These are phyloP conservation scores for Nylanderia fulva DNA, from an alignment of 1,140 invertebrate genomes.

Conservation along the genomic window DNA sequence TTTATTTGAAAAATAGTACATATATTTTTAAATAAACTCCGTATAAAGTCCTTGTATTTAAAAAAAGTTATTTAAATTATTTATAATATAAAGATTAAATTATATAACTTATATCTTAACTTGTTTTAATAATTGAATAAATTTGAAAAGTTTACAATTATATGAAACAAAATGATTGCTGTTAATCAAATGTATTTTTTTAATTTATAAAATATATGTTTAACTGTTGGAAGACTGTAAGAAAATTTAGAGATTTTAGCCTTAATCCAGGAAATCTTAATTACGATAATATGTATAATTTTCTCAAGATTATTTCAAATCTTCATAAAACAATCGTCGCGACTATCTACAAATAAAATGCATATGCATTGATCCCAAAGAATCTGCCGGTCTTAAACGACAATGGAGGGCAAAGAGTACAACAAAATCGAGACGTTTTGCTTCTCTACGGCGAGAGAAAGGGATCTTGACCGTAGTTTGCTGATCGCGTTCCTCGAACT, in stretches of 20 bases:
- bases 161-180: neutral
- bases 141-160: too few species aligned
- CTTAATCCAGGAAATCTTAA: slow-evolving; percentile 10
- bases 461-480: slow-evolving; percentile 50
- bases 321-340: neutral
- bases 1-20: too few species aligned
- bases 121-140: too few species aligned
- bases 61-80: too few species aligned
- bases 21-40: too few species aligned
- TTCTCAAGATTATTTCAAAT: neutral
- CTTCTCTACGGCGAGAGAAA: slow-evolving; percentile 48
- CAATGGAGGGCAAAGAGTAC: slow-evolving; percentile 31
- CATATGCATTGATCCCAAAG: neutral
- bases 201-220: slow-evolving; percentile 6
- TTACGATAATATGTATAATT: neutral
- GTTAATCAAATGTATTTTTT: neutral
- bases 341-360: neutral
- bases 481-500: slow-evolving; percentile 52
- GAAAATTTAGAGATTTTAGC: neutral
- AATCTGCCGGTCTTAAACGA: slow-evolving; percentile 32
- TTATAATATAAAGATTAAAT: too few species aligned
- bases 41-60: too few species aligned
- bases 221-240: neutral
- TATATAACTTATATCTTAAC: too few species aligned
- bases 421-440: slow-evolving; percentile 34